phyloP scores from a whole-genome alignment of 1,140 invertebrate species.

The Carposina sasakii region DNA sequence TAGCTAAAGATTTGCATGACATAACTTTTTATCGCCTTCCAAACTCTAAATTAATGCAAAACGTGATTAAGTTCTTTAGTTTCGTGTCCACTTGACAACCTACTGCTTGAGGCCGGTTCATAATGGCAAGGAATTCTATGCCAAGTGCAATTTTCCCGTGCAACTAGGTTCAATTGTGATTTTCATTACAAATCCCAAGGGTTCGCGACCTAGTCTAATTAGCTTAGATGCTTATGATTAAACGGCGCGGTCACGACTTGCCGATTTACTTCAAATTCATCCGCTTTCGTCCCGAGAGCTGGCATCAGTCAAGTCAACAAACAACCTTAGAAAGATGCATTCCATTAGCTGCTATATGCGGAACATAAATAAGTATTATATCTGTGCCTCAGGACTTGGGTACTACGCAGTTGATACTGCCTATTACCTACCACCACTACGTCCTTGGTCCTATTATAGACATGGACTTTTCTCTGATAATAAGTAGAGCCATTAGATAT shows the following conservation, averaged over 20 bases:
- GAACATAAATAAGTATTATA: no score
- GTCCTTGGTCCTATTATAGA: no score
- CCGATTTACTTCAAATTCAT: constrained; percentile 63
- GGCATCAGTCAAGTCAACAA: constrained; percentile 44
- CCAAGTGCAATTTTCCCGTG: constrained; percentile 57
- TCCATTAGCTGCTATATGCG: no score
- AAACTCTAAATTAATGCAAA: no score
- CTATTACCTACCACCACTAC: no score
- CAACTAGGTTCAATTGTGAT: constrained; percentile 61
- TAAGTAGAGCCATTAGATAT: no score
- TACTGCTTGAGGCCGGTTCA: constrained; percentile 16
- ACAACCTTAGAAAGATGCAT: constrained; percentile 19
- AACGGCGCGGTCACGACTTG: constrained; percentile 62
- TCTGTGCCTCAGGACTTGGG: no score
- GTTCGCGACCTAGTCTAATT: constrained; percentile 66
- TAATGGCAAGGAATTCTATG: constrained; percentile 35
- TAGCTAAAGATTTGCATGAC: no score
- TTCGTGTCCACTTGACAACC: constrained; percentile 27
- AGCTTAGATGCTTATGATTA: constrained; percentile 67
- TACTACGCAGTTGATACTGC: no score
- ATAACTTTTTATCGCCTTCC: no score
- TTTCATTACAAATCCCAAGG: constrained; percentile 59
- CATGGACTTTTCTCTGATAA: no score
- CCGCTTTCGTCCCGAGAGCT: constrained; percentile 53
- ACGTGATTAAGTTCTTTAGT: no score